Percentiles rank a stretch among this genome's conserved stretches.
These are phyloP conservation scores for Sebastes ruberrimus DNA, from an alignment of 2,797 vertebrate genomes.

Conservation along the genomic window DNA sequence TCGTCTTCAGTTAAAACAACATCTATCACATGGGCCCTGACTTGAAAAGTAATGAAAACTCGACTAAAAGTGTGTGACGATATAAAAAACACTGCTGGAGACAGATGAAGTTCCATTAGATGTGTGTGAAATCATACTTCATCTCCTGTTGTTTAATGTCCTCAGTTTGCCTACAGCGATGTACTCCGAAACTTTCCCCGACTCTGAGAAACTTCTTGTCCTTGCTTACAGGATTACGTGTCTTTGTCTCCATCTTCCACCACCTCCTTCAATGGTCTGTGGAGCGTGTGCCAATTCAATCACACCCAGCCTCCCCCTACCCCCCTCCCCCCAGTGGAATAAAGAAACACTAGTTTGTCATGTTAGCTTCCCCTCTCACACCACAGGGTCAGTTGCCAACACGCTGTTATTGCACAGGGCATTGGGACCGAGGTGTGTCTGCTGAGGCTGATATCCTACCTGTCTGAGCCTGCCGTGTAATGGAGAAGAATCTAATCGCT, in stretches of 20 bases:
- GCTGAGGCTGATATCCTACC: slow-evolving; percentile 56
- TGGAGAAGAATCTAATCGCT: slow-evolving; percentile 72
- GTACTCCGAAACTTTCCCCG: slow-evolving; percentile 31
- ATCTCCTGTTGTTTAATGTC: slow-evolving; percentile 42
- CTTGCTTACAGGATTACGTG: slow-evolving; percentile 31
- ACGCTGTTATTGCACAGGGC: slow-evolving; percentile 74
- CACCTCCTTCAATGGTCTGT: slow-evolving; percentile 16
- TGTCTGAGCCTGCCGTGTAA: slow-evolving; percentile 51
- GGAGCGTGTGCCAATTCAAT: slow-evolving; percentile 43
- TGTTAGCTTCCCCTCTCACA: slow-evolving; percentile 52
- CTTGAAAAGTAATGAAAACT: slow-evolving; percentile 25
- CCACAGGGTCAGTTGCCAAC: slow-evolving; percentile 66
- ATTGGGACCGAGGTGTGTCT: slow-evolving; percentile 65
- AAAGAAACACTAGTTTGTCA: slow-evolving; percentile 62
- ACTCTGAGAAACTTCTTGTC: slow-evolving; percentile 37
- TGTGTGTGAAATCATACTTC: slow-evolving; percentile 28
- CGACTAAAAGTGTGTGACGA: slow-evolving; percentile 1
- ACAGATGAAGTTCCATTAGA: slow-evolving; percentile 43
- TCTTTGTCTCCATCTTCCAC: slow-evolving; percentile 33
- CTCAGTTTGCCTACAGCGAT: slow-evolving; percentile 37
- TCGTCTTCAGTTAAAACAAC: neutral
- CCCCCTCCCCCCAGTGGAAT: slow-evolving; percentile 38
- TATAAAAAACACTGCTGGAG: slow-evolving; percentile 21
- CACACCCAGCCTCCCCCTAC: neutral
- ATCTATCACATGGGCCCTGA: slow-evolving; percentile 5